Percentiles rank a stretch among this genome's conserved stretches.
These are phyloP conservation scores for Melitaea athalia DNA, from an alignment of 2,888 invertebrate genomes.

Conservation along the genomic window DNA sequence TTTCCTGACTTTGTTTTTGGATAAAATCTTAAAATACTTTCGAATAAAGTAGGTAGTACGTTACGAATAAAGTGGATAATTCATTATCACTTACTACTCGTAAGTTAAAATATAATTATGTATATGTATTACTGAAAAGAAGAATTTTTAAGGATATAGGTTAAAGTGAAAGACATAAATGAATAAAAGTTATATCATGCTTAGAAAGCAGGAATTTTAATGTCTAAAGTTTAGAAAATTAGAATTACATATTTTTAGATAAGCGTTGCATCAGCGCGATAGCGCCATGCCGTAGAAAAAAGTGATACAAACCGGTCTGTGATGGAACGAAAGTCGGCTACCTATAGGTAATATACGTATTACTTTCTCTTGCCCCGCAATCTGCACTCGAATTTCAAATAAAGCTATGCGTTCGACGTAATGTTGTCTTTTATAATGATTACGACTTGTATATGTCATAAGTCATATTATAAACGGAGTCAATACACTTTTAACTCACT, in stretches of 20 bases:
- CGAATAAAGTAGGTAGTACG: no score
- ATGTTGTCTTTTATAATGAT: background rate
- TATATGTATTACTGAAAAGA: no score
- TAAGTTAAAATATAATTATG: no score
- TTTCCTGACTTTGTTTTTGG: no score
- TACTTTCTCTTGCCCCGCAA: conserved; percentile 64
- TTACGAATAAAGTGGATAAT: no score
- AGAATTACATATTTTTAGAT: background rate
- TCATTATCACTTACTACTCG: no score
- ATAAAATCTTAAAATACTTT: no score
- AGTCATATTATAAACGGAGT: background rate
- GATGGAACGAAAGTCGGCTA: conserved; percentile 68
- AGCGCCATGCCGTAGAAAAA: conserved; percentile 48
- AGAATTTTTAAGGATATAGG: no score
- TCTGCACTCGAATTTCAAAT: conserved; percentile 41
- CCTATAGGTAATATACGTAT: conserved; percentile 53
- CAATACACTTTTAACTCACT: background rate
- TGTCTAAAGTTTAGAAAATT: background rate
- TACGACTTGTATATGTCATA: background rate
- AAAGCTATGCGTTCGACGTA: conserved; percentile 1
- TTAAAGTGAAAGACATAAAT: no score
- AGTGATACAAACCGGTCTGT: conserved; percentile 60
- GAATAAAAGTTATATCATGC: no score
- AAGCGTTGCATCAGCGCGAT: conserved; percentile 26
- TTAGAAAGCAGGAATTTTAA: background rate